Conservation (phyloP, 2,113 vertebrate genomes). For the Indri indri region DNA sequence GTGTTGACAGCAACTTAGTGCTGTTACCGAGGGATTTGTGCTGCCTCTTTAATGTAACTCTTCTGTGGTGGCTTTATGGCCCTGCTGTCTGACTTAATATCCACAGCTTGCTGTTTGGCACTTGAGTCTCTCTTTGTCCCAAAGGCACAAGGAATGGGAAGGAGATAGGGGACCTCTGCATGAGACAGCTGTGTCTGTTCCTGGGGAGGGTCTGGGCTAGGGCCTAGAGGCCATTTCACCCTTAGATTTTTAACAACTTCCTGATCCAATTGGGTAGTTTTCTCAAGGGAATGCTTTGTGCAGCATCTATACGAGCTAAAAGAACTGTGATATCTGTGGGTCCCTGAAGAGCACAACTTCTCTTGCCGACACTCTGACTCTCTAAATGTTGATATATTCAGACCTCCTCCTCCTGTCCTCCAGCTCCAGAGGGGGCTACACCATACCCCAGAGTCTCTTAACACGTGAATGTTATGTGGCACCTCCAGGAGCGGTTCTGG, state of each 20-base stretch:
- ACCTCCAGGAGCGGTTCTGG: slow-evolving; percentile 13
- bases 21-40: background rate
- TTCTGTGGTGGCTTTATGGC: slow-evolving; percentile 46
- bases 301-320: background rate
- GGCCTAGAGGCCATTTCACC: background rate
- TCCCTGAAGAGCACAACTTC: background rate
- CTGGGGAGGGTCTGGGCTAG: background rate
- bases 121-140: background rate
- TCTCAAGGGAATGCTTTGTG: background rate
- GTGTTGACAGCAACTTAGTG: slow-evolving; percentile 47
- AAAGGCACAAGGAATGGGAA: background rate
- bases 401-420: background rate
- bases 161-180: background rate
- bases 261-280: background rate
- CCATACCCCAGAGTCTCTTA: background rate
- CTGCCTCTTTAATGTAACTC: slow-evolving; percentile 25
- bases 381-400: background rate
- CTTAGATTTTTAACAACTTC: slow-evolving; percentile 4
- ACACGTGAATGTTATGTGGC: background rate
- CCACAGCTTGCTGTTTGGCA: slow-evolving; percentile 1
- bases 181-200: background rate
- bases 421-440: background rate
- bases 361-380: background rate
- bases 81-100: slow-evolving; percentile 38
- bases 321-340: background rate